These are phyloP conservation scores for Bursaphelenchus mucronatus DNA, from an alignment of 1,140 invertebrate species.

Conservation along the genomic window DNA sequence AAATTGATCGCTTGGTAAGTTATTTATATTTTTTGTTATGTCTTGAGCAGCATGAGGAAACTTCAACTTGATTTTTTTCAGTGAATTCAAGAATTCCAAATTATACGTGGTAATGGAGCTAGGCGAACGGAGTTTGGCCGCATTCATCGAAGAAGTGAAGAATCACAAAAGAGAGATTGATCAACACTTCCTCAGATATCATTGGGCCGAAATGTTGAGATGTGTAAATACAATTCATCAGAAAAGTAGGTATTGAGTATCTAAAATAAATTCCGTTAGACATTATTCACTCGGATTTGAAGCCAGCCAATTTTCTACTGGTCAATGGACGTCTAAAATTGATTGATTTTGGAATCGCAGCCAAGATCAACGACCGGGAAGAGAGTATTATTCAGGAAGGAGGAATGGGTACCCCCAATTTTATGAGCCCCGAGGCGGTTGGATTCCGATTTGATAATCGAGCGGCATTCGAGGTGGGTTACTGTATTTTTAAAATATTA, in stretches of 20 bases:
- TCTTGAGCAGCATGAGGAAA: conserved; percentile 9
- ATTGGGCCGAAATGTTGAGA: conserved; percentile 87
- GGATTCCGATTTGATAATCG: conserved; percentile 29
- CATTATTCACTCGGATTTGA: conserved; percentile 90
- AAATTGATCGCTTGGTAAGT: conserved; percentile 83
- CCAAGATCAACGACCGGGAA: conserved; percentile 77
- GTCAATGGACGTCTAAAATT: conserved; percentile 81
- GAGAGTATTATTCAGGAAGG: conserved; percentile 81
- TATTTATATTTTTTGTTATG: conserved; percentile 63
- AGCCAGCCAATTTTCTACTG: conserved; percentile 91
- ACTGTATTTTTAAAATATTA: conserved; percentile 10
- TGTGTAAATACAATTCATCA: conserved; percentile 85
- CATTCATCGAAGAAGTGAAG: conserved; percentile 68
- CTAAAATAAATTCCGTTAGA: conserved; percentile 65
- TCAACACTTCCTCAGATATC: conserved; percentile 73
- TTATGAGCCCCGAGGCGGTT: conserved; percentile 90
- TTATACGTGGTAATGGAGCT: conserved; percentile 74
- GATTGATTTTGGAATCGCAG: conserved; percentile 97
- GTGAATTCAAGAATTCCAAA: conserved; percentile 13
- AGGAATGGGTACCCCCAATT: conserved; percentile 80
- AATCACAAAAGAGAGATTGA: conserved; percentile 63
- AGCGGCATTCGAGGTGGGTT: conserved; percentile 38
- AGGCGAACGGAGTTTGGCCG: conserved; percentile 81
- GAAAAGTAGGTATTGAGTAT: conserved; percentile 67
- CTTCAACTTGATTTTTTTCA: conserved; percentile 18